A percentile compares a stretch with the other conserved stretches of the same genome.
These are phyloP conservation scores for Apamea epomidion DNA, from an alignment of 2,888 invertebrate species.

Conservation along the genomic window DNA sequence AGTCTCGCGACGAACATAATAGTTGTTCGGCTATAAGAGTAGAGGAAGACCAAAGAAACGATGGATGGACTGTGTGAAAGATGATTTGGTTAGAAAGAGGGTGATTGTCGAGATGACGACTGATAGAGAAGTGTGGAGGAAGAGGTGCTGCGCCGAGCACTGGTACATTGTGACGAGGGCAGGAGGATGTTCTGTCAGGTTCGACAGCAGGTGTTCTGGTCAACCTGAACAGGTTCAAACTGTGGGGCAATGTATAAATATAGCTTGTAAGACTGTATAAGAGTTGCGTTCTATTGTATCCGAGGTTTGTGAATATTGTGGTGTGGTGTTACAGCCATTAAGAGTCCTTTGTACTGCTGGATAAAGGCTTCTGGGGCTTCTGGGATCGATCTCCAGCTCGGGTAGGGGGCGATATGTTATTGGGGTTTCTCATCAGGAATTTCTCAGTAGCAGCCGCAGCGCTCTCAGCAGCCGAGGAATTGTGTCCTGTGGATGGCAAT, in stretches of 20 bases:
- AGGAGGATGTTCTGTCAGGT: too few species aligned
- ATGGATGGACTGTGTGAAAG: conserved; percentile 1
- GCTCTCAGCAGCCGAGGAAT: too few species aligned
- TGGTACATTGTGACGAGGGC: too few species aligned
- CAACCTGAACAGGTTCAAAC: neutral
- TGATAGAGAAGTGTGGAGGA: neutral
- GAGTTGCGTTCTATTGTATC: neutral
- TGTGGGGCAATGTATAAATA: conserved; percentile 17
- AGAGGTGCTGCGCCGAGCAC: neutral
- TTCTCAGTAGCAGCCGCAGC: neutral
- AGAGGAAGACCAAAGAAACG: conserved; percentile 1
- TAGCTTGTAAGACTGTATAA: conserved; percentile 24
- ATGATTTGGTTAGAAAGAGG: too few species aligned
- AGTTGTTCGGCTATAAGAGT: neutral
- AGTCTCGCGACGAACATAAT: neutral
- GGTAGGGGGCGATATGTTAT: neutral
- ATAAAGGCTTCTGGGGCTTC: neutral
- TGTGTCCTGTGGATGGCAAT: neutral
- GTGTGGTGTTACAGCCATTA: neutral
- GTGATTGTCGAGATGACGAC: neutral
- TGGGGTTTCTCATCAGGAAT: neutral
- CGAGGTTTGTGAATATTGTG: neutral
- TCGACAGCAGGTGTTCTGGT: neutral
- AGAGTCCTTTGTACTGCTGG: rapidly evolving
- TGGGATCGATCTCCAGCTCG: too few species aligned